These are phyloP conservation scores for Streptopelia turtur DNA, from an alignment of 2,797 vertebrate genomes.

Conservation along the genomic window DNA sequence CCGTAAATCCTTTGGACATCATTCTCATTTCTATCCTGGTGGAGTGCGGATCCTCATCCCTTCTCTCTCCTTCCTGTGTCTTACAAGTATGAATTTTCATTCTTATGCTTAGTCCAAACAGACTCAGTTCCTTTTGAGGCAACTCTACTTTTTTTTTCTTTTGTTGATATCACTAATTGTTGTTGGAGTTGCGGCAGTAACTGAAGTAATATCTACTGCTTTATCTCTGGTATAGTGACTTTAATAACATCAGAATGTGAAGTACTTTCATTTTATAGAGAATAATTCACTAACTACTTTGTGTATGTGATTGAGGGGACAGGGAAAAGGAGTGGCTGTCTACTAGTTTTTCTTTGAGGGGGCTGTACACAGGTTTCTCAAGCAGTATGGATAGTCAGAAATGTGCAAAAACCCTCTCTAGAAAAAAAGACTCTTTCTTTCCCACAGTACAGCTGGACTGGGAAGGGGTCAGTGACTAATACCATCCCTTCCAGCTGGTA, in stretches of 20 bases:
- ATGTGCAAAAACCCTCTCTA: neutral
- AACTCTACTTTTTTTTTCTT: neutral
- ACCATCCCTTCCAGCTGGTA: neutral
- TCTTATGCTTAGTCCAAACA: neutral
- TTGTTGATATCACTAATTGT: neutral
- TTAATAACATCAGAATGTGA: neutral
- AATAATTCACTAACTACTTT: neutral
- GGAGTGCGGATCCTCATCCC: neutral
- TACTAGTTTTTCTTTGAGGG: fast-evolving
- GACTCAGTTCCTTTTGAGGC: neutral
- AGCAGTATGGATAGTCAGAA: neutral
- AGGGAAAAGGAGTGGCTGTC: neutral
- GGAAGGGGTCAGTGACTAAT: neutral
- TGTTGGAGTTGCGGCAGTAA: neutral
- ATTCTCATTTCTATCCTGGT: neutral
- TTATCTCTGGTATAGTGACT: neutral
- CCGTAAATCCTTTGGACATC: neutral
- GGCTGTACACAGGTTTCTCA: neutral
- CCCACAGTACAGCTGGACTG: neutral
- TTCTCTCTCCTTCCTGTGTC: neutral
- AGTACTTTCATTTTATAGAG: neutral
- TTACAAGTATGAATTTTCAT: neutral
- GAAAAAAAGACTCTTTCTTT: neutral
- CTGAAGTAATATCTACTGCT: neutral
- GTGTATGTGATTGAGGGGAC: neutral